Evolutionary conservation across 1,140 invertebrate genomes (phyloP), one percentile per base, ranked within the genome.

Genomic region (Formica exsecta): DNA sequence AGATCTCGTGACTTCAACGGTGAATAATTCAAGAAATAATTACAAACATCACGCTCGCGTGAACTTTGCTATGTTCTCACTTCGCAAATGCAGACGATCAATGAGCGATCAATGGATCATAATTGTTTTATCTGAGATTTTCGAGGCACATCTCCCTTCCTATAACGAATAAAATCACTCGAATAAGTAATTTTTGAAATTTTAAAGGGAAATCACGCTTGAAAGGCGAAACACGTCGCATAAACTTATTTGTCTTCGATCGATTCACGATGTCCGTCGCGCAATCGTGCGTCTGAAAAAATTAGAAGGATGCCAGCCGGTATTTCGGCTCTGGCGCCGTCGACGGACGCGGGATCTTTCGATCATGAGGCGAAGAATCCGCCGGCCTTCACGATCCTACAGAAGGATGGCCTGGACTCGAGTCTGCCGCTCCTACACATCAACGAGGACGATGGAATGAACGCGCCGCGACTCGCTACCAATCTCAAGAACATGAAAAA

Each of bases 311-410:
- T 94, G 93, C 92, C 92, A n/a, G 90, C 92, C 25, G 92, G 92
- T 44, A 92, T 94, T 66, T 83, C 86, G 51, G 66, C 91, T 80
- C 88, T 94, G 86, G 84, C 89, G 79, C 88, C 92, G 1, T 85
- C 88, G 19, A 89, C 79, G 44, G 89, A 92, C 80, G 86, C 61
- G 8, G 83, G 77, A 65, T 88, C 90, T 32, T 91, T 92, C 85
- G 89, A 89, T 51, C 79, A 86, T 38, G 88, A 92, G 57, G 57
- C 68, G 25, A 92, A 93, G 59, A 74, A 92, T 71, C 57, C 86
- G n/a, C 91, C 92, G 6, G 92, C 93, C 11, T 95, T 95, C 65
- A 93, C 92, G 8, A 92, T 95, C 29, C 90, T 95, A 2, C 93
- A 93, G 22, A 94, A 92, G 36, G 93, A 95, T 54, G 91, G 86